phyloP scores from a whole-genome alignment of 2,113 vertebrate genomes.

The Chamaetylas fuelleborni region DNA sequence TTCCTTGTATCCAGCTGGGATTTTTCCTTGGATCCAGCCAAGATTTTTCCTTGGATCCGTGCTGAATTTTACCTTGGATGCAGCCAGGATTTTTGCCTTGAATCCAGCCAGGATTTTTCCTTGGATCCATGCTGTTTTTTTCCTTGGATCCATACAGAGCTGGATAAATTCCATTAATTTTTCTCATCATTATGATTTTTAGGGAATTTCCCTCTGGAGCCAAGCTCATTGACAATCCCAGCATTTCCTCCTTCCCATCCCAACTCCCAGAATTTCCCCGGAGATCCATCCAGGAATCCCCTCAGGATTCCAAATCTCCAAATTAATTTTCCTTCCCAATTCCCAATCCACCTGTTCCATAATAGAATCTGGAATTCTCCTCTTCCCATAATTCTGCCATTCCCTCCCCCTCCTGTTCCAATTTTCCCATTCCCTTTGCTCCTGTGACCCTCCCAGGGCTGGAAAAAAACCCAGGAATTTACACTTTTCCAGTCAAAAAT shows the following conservation, averaged over 20 bases:
- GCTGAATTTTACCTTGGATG: background rate
- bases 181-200: rapidly evolving
- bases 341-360: constrained; percentile 23
- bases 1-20: too few species aligned
- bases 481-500: background rate
- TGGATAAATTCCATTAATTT: rapidly evolving
- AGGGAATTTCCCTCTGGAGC: background rate
- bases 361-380: background rate
- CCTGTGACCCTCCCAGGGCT: constrained; percentile 57
- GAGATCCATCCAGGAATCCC: background rate
- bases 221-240: constrained; percentile 30
- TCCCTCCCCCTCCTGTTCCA: background rate
- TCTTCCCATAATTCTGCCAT: background rate
- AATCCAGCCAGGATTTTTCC: background rate
- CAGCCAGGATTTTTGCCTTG: background rate
- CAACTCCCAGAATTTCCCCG: rapidly evolving
- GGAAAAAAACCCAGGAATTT: constrained; percentile 15
- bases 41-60: background rate
- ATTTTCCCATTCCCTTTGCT: constrained; percentile 72
- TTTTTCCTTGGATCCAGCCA: background rate
- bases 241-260: background rate
- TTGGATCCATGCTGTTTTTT: background rate
- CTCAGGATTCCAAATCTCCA: background rate
- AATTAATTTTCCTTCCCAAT: constrained; percentile 32
- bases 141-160: background rate